Conservation (phyloP, 2,888 invertebrate species). For the Erynnis tages region DNA sequence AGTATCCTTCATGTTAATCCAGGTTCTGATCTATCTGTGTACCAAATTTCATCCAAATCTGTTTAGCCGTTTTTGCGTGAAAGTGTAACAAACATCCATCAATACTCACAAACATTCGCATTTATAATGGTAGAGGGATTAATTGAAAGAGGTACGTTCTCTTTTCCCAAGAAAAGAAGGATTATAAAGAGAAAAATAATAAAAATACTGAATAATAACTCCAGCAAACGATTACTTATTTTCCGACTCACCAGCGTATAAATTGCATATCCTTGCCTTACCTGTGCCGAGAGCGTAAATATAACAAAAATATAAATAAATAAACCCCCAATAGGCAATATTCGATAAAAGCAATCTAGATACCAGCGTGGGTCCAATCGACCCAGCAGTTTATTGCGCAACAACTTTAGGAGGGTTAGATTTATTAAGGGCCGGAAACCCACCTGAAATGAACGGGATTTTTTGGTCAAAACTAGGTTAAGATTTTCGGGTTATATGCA, state of each 20-base stretch:
- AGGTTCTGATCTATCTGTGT: no score
- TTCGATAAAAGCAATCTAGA: slow-evolving; percentile 70
- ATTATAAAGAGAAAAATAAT: no score
- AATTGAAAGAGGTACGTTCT: no score
- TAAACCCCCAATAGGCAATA: slow-evolving; percentile 49
- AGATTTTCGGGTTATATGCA: not conserved
- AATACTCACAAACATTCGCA: no score
- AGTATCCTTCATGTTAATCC: no score
- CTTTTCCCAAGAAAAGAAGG: no score
- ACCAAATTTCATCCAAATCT: no score
- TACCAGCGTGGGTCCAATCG: slow-evolving; percentile 49
- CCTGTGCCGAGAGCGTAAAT: slow-evolving; percentile 34
- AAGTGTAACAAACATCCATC: no score
- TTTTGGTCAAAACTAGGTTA: slow-evolving; percentile 15
- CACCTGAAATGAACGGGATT: slow-evolving; percentile 47
- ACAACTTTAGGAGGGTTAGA: slow-evolving; percentile 63
- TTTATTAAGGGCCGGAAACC: slow-evolving; percentile 58
- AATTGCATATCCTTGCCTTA: slow-evolving; percentile 30
- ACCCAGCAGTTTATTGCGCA: slow-evolving; percentile 56
- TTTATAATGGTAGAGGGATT: no score
- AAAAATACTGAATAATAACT: no score
- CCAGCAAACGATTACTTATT: not conserved
- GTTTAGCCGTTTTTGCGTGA: no score
- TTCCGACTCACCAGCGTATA: slow-evolving; percentile 12
- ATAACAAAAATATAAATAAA: slow-evolving; percentile 42